Conservation (phyloP, 2,113 vertebrate genomes). For the Hyaena hyaena region DNA sequence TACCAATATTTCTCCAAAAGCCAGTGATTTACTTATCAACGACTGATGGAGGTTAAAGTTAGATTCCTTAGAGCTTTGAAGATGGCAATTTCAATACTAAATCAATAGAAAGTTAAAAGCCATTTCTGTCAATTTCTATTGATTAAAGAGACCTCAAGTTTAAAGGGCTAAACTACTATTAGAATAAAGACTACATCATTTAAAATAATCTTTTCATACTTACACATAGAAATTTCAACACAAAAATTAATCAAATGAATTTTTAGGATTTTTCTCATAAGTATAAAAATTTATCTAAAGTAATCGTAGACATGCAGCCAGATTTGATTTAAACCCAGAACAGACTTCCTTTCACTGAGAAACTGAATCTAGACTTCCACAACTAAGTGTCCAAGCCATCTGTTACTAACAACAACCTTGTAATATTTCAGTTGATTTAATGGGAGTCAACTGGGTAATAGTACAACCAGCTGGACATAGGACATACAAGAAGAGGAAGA, state of each 20-base stretch:
- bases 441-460: neutral
- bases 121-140: neutral
- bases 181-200: neutral
- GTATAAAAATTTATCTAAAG: slow-evolving; percentile 41
- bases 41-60: neutral
- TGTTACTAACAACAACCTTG: slow-evolving; percentile 25
- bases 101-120: slow-evolving; percentile 48
- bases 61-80: neutral
- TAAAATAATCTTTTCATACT: neutral
- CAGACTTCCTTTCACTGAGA: slow-evolving; percentile 35
- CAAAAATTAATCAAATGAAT: slow-evolving; percentile 14
- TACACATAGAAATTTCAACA: neutral
- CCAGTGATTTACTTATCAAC: neutral
- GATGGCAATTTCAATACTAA: neutral
- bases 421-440: slow-evolving; percentile 23
- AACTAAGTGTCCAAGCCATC: slow-evolving; percentile 40
- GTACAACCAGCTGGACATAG: slow-evolving; percentile 10
- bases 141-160: slow-evolving; percentile 6
- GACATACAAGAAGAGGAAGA: neutral
- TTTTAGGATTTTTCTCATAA: neutral
- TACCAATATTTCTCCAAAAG: neutral
- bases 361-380: slow-evolving; percentile 42
- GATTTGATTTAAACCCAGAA: slow-evolving; percentile 19
- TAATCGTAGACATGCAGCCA: slow-evolving; percentile 5
- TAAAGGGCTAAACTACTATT: neutral